These are phyloP conservation scores for Cephus spinipes DNA, from an alignment of 2,888 invertebrate genomes.

Conservation along the genomic window DNA sequence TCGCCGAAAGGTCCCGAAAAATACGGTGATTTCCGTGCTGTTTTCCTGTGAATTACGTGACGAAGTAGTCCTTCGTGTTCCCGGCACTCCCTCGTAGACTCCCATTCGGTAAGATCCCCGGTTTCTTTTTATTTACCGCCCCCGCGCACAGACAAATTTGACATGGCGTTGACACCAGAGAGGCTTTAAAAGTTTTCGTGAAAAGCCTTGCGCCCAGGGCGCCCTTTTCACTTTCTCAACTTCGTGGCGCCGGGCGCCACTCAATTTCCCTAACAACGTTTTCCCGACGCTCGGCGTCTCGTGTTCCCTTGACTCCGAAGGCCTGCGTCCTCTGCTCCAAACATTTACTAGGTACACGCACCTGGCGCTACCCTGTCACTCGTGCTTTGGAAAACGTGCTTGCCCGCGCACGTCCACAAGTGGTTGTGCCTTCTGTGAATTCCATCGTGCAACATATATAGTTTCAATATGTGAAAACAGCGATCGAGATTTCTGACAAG, in stretches of 20 bases:
- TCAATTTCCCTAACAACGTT: background rate
- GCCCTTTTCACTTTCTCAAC: constrained; percentile 3
- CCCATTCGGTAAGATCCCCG: constrained; percentile 39
- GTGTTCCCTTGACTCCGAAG: background rate
- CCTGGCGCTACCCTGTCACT: background rate
- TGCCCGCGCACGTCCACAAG: constrained; percentile 51
- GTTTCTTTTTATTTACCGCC: constrained; percentile 40
- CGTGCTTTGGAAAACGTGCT: background rate
- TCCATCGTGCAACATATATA: background rate
- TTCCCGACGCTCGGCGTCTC: constrained; percentile 2
- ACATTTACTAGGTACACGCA: background rate
- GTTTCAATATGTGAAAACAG: background rate
- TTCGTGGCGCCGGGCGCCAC: constrained; percentile 1
- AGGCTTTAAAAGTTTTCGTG: background rate
- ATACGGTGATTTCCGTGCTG: constrained; percentile 38
- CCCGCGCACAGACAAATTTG: constrained; percentile 34
- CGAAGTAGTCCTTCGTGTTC: constrained; percentile 12
- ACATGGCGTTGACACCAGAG: constrained; percentile 48
- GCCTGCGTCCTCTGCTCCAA: background rate
- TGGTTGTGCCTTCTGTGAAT: constrained; percentile 44
- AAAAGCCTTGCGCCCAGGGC: background rate
- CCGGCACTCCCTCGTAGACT: constrained; percentile 18
- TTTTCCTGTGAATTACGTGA: constrained; percentile 32
- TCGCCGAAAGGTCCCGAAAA: constrained; percentile 14
- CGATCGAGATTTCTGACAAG: background rate